These are phyloP conservation scores for Cecropterus lyciades DNA, from an alignment of 1,140 invertebrate species.

Conservation along the genomic window DNA sequence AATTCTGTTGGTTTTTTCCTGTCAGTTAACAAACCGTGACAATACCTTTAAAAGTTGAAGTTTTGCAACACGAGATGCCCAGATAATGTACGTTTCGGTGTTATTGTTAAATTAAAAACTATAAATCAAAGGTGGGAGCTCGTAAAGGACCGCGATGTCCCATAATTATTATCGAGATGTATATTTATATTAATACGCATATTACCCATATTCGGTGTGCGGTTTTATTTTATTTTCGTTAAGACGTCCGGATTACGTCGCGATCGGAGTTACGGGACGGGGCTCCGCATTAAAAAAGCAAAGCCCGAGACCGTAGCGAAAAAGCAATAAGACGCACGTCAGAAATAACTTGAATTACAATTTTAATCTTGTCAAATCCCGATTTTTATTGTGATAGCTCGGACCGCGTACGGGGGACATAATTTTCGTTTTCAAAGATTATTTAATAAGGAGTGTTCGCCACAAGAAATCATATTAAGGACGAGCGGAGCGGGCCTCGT, in stretches of 20 bases:
- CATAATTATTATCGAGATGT: slow-evolving; percentile 39
- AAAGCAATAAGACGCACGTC: slow-evolving; percentile 79
- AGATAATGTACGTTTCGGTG: slow-evolving; percentile 23
- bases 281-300: slow-evolving; percentile 46
- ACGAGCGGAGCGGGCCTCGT: slow-evolving; percentile 43
- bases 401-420: slow-evolving; percentile 61
- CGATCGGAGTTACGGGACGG: slow-evolving; percentile 44
- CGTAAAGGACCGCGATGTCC: slow-evolving; percentile 9
- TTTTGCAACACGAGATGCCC: slow-evolving; percentile 5
- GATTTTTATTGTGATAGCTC: slow-evolving; percentile 74
- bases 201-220: slow-evolving; percentile 36
- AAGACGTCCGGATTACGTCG: slow-evolving; percentile 53
- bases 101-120: slow-evolving; percentile 31
- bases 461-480: slow-evolving; percentile 73
- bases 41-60: slow-evolving; percentile 7
- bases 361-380: slow-evolving; percentile 83
- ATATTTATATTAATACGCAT: slow-evolving; percentile 42
- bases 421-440: slow-evolving; percentile 78
- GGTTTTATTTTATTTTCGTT: slow-evolving; percentile 45
- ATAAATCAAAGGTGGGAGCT: slow-evolving; percentile 20
- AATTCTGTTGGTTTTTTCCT: slow-evolving; percentile 28
- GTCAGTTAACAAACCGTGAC: slow-evolving; percentile 29
- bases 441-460: slow-evolving; percentile 73
- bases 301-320: slow-evolving; percentile 61
- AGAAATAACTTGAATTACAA: slow-evolving; percentile 80